Evolutionary conservation across 30 jellyfish, hydroid and myxozoan species (phyloP).

Genomic region (Rhopilema esculentum): DNA sequence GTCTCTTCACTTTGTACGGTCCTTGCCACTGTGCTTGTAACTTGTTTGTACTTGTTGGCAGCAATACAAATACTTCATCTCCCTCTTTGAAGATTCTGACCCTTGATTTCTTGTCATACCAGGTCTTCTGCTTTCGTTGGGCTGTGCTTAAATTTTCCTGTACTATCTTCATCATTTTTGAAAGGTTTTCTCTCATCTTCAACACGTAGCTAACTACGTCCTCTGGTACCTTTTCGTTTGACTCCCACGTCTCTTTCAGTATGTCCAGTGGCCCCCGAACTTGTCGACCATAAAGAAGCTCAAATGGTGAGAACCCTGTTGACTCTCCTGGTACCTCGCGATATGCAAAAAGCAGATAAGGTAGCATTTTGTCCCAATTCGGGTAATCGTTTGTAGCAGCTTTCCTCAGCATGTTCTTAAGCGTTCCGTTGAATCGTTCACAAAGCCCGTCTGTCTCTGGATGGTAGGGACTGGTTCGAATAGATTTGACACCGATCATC

Average conservation of each 20-base stretch:
- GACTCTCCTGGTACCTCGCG: constrained; percentile 34
- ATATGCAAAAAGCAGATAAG: constrained; percentile 36
- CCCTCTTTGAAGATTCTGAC: constrained; percentile 24
- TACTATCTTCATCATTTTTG: constrained; percentile 1
- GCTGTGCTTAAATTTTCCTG: constrained; percentile 11
- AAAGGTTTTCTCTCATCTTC: constrained; percentile 6
- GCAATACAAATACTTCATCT: constrained; percentile 22
- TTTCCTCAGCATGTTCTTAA: constrained; percentile 16
- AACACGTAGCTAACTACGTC: not conserved
- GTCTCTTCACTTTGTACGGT: constrained; percentile 16
- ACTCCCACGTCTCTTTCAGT: constrained; percentile 11
- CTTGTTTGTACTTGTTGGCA: constrained; percentile 24
- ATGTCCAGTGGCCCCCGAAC: constrained; percentile 43
- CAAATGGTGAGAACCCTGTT: constrained; percentile 63
- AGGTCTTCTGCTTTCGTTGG: not conserved
- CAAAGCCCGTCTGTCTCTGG: constrained; percentile 39
- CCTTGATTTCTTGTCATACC: constrained; percentile 4
- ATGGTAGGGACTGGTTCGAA: constrained; percentile 40
- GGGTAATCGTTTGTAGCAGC: not conserved
- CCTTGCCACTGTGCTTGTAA: constrained; percentile 36
- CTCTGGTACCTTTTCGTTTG: constrained; percentile 1
- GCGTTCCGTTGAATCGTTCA: constrained; percentile 31
- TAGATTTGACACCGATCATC: not conserved
- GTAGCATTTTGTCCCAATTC: constrained; percentile 23
- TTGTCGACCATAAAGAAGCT: constrained; percentile 38